Evolutionary conservation across 1,140 invertebrate genomes (phyloP).

Genomic region (Penaeus japonicus): DNA sequence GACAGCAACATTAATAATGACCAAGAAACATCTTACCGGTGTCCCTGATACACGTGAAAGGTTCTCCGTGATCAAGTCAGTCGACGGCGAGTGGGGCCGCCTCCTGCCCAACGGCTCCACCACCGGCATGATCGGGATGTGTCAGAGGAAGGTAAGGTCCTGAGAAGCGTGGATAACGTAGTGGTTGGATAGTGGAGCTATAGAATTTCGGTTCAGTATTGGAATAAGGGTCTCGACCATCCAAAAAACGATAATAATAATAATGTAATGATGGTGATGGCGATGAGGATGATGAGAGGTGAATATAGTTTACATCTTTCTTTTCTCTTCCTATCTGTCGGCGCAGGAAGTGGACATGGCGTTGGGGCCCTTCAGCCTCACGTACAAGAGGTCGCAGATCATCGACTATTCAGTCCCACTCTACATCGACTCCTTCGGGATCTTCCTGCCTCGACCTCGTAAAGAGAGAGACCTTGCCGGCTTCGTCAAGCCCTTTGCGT

Average conservation of each 20-base stretch:
- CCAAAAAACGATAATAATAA: too few species aligned
- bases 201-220: too few species aligned
- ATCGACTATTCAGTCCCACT: conserved; percentile 19
- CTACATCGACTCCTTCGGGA: conserved; percentile 20
- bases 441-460: conserved; percentile 27
- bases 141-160: conserved; percentile 25
- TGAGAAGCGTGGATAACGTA: too few species aligned
- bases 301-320: too few species aligned
- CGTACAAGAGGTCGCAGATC: conserved; percentile 7
- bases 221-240: too few species aligned
- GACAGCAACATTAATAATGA: too few species aligned
- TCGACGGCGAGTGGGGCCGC: conserved; percentile 36
- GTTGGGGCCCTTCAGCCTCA: conserved; percentile 30
- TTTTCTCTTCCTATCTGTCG: too few species aligned
- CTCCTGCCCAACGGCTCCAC: conserved; percentile 28
- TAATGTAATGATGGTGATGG: too few species aligned
- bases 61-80: neutral
- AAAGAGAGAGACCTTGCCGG: conserved; percentile 18
- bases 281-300: too few species aligned
- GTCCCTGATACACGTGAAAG: neutral
- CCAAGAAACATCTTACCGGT: too few species aligned
- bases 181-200: too few species aligned
- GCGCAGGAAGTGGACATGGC: conserved; percentile 39
- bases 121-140: conserved; percentile 42
- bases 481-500: conserved; percentile 25